Conservation (phyloP, 2,113 vertebrate species). For the Candoia aspera region DNA sequence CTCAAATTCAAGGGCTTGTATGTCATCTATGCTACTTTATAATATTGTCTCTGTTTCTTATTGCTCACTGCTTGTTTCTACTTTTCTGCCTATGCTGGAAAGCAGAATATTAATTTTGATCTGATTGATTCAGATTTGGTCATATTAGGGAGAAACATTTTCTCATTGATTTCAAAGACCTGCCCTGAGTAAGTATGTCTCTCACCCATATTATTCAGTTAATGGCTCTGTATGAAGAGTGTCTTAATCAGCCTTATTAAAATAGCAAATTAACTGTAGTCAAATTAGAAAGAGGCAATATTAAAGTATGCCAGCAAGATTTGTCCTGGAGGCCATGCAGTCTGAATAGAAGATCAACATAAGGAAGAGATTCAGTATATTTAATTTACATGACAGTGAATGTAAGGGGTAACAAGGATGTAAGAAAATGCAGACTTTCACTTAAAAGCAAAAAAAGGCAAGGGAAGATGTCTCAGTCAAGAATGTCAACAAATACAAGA, state of each 20-base stretch:
- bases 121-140: not conserved
- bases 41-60: not conserved
- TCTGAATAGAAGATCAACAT: not conserved
- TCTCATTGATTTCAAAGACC: not conserved
- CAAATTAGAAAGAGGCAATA: not conserved
- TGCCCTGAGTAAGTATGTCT: not conserved
- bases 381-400: not conserved
- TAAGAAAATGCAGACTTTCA: not conserved
- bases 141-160: not conserved
- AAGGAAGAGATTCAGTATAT: not conserved
- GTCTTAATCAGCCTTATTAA: not conserved
- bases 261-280: not conserved
- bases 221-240: not conserved
- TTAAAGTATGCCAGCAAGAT: not conserved
- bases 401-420: not conserved
- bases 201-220: not conserved
- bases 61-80: not conserved
- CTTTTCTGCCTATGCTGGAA: not conserved
- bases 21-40: not conserved
- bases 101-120: not conserved
- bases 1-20: not conserved
- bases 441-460: not conserved
- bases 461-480: not conserved
- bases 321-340: not conserved
- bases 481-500: not conserved